Evolutionary conservation across 1,140 invertebrate species (phyloP).

Genomic region (Drepana arcuata): DNA sequence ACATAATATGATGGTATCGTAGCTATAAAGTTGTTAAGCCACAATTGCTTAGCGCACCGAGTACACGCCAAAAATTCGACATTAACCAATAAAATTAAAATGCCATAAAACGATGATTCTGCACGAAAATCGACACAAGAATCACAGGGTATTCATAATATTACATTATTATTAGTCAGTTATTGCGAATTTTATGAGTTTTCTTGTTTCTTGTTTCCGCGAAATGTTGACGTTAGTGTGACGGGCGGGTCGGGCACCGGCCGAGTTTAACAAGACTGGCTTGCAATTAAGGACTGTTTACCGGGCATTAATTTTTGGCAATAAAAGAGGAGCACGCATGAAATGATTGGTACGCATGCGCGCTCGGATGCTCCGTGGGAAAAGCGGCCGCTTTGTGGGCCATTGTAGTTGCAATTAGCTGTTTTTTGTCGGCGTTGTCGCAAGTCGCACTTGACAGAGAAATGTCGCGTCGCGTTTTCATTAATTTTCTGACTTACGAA

Average conservation of each 20-base stretch:
- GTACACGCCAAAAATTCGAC: conserved; percentile 9
- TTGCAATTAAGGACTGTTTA: conserved; percentile 63
- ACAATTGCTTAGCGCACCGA: conserved; percentile 21
- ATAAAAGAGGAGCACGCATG: conserved; percentile 60
- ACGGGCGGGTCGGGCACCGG: conserved; percentile 16
- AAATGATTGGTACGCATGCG: conserved; percentile 55
- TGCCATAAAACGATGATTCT: conserved; percentile 32
- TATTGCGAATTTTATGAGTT: conserved; percentile 34
- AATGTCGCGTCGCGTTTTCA: conserved; percentile 54
- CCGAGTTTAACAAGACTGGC: conserved; percentile 30
- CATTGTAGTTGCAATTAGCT: conserved; percentile 64
- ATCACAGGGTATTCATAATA: conserved; percentile 29
- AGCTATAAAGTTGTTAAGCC: conserved; percentile 34
- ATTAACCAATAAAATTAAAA: conserved; percentile 57
- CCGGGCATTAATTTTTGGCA: conserved; percentile 70
- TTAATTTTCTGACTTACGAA: conserved; percentile 39
- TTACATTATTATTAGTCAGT: conserved; percentile 45
- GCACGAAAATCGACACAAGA: conserved; percentile 18
- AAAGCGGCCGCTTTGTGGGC: conserved; percentile 59
- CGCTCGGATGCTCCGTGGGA: conserved; percentile 53
- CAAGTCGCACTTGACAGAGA: conserved; percentile 42
- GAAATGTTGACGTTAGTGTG: conserved; percentile 31
- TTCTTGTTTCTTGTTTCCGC: conserved; percentile 30
- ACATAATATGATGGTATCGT: conserved; percentile 3
- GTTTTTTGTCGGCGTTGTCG: conserved; percentile 41